Base-by-base conservation (phyloP, 2,797 vertebrate genomes). In the Muraenolepis orangiensis region DNA sequence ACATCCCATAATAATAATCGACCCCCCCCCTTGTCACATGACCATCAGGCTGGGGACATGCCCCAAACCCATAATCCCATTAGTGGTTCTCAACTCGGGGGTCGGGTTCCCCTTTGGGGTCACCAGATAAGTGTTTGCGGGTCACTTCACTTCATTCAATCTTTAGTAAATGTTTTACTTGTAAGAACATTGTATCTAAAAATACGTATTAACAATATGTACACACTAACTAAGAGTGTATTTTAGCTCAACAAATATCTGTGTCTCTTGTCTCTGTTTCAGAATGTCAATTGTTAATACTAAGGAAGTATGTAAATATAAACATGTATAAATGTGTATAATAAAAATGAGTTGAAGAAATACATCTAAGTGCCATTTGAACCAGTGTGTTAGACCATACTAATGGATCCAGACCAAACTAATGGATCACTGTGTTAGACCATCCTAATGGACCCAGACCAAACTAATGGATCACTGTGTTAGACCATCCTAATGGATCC, bases 41-140 rank as follows among this genome's bases (percentile, higher is more conserved):
- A 90, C 82, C 32, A 26, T 28, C 70, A 8, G 51, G 51, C 20
- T 23, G 78, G 78, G 75, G 66, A 66, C 76, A n/a, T n/a, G n/a
- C 20, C 70, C 79, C 78, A 42, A 69, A 72, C 78, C 81, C 79
- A 78, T 91, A 93, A 93, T 93, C 92, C 88, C 90, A 90, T 93
- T 91, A 93, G 78, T 64, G 40, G 87, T 90, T 86, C 86, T 91
- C 85, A 87, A 85, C 72, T 29, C 70, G 75, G 72, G 51, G 20
- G 20, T 57, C 4, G 51, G 51, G 51, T 57, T 57, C 51, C n/a
- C 51, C 51, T 57, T 57, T 57, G 51, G 20, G 51, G 51, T 57
- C 51, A 23, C n/a, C n/a, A 57, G 51, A 57, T 57, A 57, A 23
- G 20, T 8, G n/a, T 57, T 23, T 57, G 51, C 51, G 20, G 51